These are phyloP conservation scores for Epinephelus coioides DNA, from an alignment of 2,797 vertebrate genomes.

Conservation along the genomic window DNA sequence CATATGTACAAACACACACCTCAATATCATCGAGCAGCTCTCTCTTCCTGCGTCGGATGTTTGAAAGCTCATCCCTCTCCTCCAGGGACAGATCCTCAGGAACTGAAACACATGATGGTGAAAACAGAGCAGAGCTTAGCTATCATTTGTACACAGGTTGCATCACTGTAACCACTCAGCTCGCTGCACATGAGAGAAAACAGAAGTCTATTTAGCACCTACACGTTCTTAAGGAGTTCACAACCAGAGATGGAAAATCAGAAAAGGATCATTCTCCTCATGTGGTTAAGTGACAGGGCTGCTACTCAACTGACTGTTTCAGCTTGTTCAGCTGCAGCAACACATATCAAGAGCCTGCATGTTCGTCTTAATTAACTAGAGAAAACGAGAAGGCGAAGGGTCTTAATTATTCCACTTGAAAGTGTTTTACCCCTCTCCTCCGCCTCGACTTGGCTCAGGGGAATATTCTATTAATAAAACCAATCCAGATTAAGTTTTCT, in stretches of 20 bases:
- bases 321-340: slow-evolving; percentile 53
- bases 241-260: slow-evolving; percentile 3
- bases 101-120: slow-evolving; percentile 82
- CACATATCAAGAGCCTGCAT: slow-evolving; percentile 49
- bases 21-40: slow-evolving; percentile 98
- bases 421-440: slow-evolving; percentile 54
- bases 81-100: slow-evolving; percentile 95
- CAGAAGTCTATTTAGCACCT: background rate
- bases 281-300: background rate
- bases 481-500: slow-evolving; percentile 76
- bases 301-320: slow-evolving; percentile 20
- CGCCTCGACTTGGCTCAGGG: slow-evolving; percentile 54
- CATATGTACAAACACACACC: slow-evolving; percentile 78
- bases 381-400: slow-evolving; percentile 43
- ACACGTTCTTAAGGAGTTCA: background rate
- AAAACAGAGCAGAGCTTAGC: slow-evolving; percentile 46
- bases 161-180: background rate
- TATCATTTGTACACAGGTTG: slow-evolving; percentile 10
- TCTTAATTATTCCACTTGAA: slow-evolving; percentile 79
- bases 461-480: slow-evolving; percentile 78
- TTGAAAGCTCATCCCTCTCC: slow-evolving; percentile 95
- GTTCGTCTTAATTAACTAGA: slow-evolving; percentile 73
- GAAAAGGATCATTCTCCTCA: slow-evolving; percentile 13
- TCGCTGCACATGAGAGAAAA: slow-evolving; percentile 11
- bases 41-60: slow-evolving; percentile 96